Percentiles rank a stretch among this genome's conserved stretches.
phyloP scores from a whole-genome alignment of 2,113 vertebrate species.

The Scomber colias region DNA sequence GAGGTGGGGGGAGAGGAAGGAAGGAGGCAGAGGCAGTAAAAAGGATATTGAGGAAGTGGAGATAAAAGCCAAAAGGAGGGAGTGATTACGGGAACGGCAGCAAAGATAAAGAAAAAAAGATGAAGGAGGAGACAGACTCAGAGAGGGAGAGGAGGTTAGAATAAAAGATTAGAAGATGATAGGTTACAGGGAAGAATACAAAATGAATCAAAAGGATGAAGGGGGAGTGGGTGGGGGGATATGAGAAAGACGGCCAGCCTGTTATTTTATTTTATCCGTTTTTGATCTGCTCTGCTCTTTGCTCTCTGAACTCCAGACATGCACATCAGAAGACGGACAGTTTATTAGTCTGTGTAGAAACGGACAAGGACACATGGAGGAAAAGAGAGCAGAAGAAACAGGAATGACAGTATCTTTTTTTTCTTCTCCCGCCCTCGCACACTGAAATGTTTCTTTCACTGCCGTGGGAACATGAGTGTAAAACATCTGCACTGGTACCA shows the following conservation, averaged over 20 bases:
- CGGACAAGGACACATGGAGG: slow-evolving; percentile 26
- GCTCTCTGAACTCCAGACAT: slow-evolving; percentile 36
- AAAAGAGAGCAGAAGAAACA: slow-evolving; percentile 25
- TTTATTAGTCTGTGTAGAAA: slow-evolving; percentile 59
- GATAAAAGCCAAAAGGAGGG: slow-evolving; percentile 79
- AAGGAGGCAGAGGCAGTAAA: slow-evolving; percentile 78
- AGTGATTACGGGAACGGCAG: slow-evolving; percentile 74
- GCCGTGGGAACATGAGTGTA: slow-evolving; percentile 57
- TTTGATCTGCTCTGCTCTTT: slow-evolving; percentile 36
- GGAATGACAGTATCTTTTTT: slow-evolving; percentile 7
- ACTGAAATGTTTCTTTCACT: slow-evolving; percentile 36
- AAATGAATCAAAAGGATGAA: slow-evolving; percentile 34
- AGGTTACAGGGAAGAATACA: slow-evolving; percentile 41
- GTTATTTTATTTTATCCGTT: slow-evolving; percentile 47
- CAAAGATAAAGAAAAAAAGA: slow-evolving; percentile 67
- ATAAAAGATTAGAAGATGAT: slow-evolving; percentile 68
- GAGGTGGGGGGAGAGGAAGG: slow-evolving; percentile 45
- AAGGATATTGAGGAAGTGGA: slow-evolving; percentile 83
- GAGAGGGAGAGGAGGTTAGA: slow-evolving; percentile 58
- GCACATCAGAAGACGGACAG: slow-evolving; percentile 25
- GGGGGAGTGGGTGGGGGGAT: neutral
- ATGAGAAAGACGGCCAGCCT: slow-evolving; percentile 30
- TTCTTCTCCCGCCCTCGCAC: neutral
- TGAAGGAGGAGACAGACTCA: slow-evolving; percentile 51
- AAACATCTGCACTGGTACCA: slow-evolving; percentile 66